Evolutionary conservation across 2,113 vertebrate genomes (phyloP).

Genomic region (Bos javanicus): DNA sequence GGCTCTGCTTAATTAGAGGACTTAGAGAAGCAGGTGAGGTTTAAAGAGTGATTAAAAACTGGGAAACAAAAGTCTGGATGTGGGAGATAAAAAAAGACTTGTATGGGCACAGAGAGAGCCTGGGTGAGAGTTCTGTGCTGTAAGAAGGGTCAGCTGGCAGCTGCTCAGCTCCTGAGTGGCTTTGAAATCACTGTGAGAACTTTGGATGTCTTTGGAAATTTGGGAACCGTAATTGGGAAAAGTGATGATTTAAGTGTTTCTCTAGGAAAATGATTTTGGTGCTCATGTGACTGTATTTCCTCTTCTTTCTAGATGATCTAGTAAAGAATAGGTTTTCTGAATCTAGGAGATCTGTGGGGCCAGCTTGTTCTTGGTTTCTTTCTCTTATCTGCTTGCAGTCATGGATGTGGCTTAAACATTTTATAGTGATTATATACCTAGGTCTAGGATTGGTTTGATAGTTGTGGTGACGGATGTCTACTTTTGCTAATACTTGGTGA

Average conservation of each 20-base stretch:
- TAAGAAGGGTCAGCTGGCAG: not conserved
- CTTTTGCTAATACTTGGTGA: not conserved
- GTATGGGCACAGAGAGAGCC: not conserved
- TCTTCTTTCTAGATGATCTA: not conserved
- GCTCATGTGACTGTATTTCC: not conserved
- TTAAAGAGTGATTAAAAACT: conserved; percentile 56
- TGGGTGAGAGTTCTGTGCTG: not conserved
- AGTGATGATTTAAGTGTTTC: conserved; percentile 7
- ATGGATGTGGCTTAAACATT: not conserved
- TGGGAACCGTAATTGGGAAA: not conserved
- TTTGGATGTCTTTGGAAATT: conserved; percentile 38
- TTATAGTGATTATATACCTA: not conserved
- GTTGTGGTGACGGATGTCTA: not conserved
- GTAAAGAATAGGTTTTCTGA: not conserved
- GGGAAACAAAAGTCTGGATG: conserved; percentile 46
- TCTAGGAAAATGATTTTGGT: conserved; percentile 25
- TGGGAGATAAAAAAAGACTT: conserved; percentile 27
- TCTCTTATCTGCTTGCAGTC: not conserved
- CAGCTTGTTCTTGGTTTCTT: not conserved
- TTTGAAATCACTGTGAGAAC: not conserved
- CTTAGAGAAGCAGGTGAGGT: conserved; percentile 45
- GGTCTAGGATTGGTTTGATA: not conserved
- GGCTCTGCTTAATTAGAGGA: conserved; percentile 64
- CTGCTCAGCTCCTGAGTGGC: not conserved
- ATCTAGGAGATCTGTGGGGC: not conserved